Conservation (phyloP, 2,113 vertebrate genomes). For the Syngnathoides biaculeatus region DNA sequence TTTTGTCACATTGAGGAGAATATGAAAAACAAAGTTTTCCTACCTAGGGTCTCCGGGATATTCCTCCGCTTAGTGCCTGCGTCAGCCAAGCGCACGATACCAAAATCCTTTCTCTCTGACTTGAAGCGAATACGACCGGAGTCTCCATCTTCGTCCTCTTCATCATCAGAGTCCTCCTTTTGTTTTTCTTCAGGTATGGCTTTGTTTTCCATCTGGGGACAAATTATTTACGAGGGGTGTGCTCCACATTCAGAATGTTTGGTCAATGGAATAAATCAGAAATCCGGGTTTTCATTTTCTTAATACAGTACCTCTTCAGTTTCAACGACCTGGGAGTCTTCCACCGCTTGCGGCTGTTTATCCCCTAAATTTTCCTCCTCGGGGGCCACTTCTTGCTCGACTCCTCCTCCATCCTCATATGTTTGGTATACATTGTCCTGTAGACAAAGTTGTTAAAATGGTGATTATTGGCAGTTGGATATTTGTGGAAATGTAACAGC, state of each 20-base stretch:
- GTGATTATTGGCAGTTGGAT: not conserved
- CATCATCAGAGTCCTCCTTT: conserved; percentile 89
- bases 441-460: not conserved
- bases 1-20: not conserved
- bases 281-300: not conserved
- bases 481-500: not conserved
- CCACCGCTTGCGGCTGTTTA: conserved; percentile 67
- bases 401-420: conserved; percentile 72
- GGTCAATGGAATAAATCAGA: not conserved
- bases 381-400: conserved; percentile 57
- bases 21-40: not conserved
- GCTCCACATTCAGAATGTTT: not conserved
- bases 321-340: conserved; percentile 73
- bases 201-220: conserved; percentile 76
- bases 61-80: conserved; percentile 85
- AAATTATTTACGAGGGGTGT: not conserved
- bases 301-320: conserved; percentile 76
- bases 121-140: conserved; percentile 91
- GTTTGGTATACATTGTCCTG: conserved; percentile 79
- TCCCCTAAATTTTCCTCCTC: conserved; percentile 49
- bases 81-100: conserved; percentile 87
- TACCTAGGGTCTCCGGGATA: conserved; percentile 97
- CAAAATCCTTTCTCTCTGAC: conserved; percentile 91
- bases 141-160: conserved; percentile 87
- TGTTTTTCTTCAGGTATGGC: conserved; percentile 76